Conservation (phyloP, 2,888 invertebrate genomes). For the Ophioninae sp. region DNA sequence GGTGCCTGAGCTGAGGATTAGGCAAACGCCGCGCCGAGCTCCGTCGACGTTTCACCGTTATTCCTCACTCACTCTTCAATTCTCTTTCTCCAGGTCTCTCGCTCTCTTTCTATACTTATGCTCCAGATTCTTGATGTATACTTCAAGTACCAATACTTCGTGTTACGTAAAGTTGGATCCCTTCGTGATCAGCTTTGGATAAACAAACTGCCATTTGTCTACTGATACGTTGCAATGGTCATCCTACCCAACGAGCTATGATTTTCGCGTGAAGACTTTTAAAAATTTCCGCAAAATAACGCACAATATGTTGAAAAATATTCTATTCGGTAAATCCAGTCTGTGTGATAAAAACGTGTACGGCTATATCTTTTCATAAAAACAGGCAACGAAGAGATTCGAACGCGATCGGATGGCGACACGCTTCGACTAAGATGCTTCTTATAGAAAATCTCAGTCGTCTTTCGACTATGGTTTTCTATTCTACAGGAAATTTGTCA, state of each 20-base stretch:
- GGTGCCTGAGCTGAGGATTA: constrained; percentile 73
- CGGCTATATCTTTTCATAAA: too few species aligned
- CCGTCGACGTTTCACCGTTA: constrained; percentile 46
- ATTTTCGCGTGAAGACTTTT: neutral
- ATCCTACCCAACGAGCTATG: neutral
- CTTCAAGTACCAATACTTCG: neutral
- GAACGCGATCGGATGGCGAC: too few species aligned
- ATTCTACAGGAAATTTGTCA: too few species aligned
- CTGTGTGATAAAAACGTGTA: too few species aligned
- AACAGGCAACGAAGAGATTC: too few species aligned
- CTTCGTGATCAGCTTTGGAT: neutral
- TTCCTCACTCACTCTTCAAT: neutral
- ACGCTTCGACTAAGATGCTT: too few species aligned
- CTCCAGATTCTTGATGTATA: neutral
- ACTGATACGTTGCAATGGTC: neutral
- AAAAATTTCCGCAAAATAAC: neutral
- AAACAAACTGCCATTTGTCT: neutral
- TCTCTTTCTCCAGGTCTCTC: constrained; percentile 20
- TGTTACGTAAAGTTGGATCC: neutral
- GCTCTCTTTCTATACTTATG: neutral
- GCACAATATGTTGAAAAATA: too few species aligned
- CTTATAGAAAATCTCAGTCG: too few species aligned
- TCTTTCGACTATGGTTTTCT: too few species aligned
- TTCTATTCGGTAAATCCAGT: too few species aligned
- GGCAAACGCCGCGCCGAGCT: constrained; percentile 69